A percentile compares a stretch with the other conserved stretches of the same genome.
Evolutionary conservation across 2,797 vertebrate genomes (phyloP).

Genomic region (Trematomus bernacchii): DNA sequence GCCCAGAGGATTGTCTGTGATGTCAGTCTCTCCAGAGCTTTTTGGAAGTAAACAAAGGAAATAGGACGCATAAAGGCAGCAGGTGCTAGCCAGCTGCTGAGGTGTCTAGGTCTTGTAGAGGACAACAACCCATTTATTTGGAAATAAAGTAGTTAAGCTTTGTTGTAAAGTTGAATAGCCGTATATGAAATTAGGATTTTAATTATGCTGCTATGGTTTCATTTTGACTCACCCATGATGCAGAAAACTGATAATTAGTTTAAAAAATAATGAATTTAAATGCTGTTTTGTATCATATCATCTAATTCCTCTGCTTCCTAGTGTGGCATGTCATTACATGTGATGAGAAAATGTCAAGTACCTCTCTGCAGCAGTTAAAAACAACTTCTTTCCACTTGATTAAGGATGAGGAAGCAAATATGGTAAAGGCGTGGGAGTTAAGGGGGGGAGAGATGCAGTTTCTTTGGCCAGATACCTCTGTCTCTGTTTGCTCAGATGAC

Average conservation of each 20-base stretch:
- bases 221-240: conserved; percentile 13
- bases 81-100: conserved; percentile 81
- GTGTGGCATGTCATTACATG: conserved; percentile 45
- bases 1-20: conserved; percentile 64
- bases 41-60: conserved; percentile 81
- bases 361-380: conserved; percentile 67
- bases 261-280: conserved; percentile 28
- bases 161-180: conserved; percentile 24
- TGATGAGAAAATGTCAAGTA: conserved; percentile 79
- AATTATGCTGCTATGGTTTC: conserved; percentile 22
- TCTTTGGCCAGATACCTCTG: conserved; percentile 77
- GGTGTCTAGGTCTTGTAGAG: conserved; percentile 64
- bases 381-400: conserved; percentile 70
- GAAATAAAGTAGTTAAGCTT: conserved; percentile 21
- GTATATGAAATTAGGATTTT: conserved; percentile 45
- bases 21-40: conserved; percentile 80
- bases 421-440: conserved; percentile 56
- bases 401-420: conserved; percentile 78
- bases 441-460: conserved; percentile 57
- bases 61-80: conserved; percentile 74
- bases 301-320: conserved; percentile 18
- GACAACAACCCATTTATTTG: conserved; percentile 41
- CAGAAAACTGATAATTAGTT: conserved; percentile 12
- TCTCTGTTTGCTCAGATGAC: conserved; percentile 86
- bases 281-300: conserved; percentile 10